Percentiles rank a stretch among this genome's conserved stretches.
phyloP scores from a whole-genome alignment of 2,888 invertebrate genomes.

The Zygaena filipendulae region DNA sequence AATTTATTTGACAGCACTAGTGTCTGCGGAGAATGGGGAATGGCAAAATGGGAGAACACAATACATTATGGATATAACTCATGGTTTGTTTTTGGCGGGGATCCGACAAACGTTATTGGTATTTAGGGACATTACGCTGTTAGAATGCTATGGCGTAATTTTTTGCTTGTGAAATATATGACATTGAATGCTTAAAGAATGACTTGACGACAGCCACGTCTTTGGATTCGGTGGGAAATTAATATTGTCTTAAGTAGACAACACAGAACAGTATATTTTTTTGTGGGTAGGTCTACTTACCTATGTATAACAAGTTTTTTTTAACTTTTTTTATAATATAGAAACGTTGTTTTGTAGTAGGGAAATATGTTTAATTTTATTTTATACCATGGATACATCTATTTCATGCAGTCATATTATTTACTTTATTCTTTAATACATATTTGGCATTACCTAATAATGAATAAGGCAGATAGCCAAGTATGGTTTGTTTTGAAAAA shows the following conservation, averaged over 20 bases:
- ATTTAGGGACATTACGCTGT: conserved; percentile 61
- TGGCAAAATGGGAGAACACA: conserved; percentile 62
- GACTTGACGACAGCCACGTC: conserved; percentile 42
- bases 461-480: too few species aligned
- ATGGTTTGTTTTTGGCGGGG: conserved; percentile 68
- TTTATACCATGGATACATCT: too few species aligned
- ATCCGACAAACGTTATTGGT: conserved; percentile 66
- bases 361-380: too few species aligned
- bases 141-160: conserved; percentile 42
- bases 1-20: conserved; percentile 67
- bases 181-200: conserved; percentile 37
- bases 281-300: too few species aligned
- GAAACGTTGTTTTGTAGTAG: too few species aligned
- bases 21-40: conserved; percentile 69
- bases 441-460: too few species aligned
- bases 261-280: too few species aligned
- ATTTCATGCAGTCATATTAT: too few species aligned
- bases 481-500: too few species aligned
- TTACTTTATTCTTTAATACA: too few species aligned
- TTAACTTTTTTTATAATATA: too few species aligned
- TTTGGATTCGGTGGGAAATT: conserved; percentile 53
- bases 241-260: conserved; percentile 45
- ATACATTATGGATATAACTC: conserved; percentile 63
- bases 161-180: conserved; percentile 41
- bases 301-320: too few species aligned